Percentiles rank a stretch among this genome's conserved stretches.
Conservation (phyloP, 1,140 invertebrate genomes). For the Amphibalanus amphitrite region DNA sequence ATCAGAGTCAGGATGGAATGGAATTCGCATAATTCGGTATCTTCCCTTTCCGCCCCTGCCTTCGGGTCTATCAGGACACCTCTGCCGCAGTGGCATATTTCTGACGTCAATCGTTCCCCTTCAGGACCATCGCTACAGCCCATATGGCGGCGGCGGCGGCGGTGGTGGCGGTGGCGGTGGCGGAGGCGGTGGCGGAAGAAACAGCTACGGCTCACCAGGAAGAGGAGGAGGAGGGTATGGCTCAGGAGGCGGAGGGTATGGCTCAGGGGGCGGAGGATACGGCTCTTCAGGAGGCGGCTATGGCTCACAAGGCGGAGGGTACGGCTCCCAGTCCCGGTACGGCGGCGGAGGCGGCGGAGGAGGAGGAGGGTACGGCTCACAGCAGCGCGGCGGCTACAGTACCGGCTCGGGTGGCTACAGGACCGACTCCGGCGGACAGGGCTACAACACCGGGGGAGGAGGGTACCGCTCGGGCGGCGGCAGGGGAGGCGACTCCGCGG, state of each 20-base stretch:
- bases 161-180: no score
- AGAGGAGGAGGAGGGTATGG: background rate
- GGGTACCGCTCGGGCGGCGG: background rate
- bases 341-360: conserved; percentile 2
- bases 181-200: no score
- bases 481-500: background rate
- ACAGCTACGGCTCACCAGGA: background rate
- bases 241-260: background rate
- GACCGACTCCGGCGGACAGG: background rate
- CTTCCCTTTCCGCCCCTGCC: no score
- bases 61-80: no score
- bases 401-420: background rate
- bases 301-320: background rate
- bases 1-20: no score
- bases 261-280: background rate
- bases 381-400: conserved; percentile 3
- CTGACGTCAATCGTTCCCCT: no score
- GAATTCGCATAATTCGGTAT: no score
- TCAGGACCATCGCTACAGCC: background rate
- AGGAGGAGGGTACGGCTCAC: background rate
- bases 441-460: background rate
- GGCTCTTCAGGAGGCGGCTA: background rate
- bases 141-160: background rate
- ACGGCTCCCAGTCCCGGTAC: background rate
- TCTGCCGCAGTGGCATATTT: no score